Evolutionary conservation across 1,140 invertebrate genomes (phyloP).

Genomic region (Zaprionus tsacasi): DNA sequence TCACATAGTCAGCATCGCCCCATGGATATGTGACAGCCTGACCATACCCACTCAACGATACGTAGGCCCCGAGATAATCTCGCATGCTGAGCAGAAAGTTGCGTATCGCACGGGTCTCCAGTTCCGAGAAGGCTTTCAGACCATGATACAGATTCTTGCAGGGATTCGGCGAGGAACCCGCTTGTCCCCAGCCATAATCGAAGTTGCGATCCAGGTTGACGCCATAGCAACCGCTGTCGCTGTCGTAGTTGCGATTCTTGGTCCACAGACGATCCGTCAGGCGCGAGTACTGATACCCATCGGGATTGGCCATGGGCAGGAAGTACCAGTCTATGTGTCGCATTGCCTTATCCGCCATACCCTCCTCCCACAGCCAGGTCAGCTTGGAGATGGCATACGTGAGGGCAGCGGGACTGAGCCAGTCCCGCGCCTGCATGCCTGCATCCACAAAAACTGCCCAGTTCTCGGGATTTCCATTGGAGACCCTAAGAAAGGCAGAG

Average conservation of each 20-base stretch:
- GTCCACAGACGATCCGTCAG: slow-evolving; percentile 88
- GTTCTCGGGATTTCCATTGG: slow-evolving; percentile 86
- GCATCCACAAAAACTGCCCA: slow-evolving; percentile 88
- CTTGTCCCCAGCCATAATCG: slow-evolving; percentile 90
- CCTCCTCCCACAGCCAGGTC: slow-evolving; percentile 87
- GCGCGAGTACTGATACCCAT: slow-evolving; percentile 89
- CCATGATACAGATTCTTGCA: slow-evolving; percentile 93
- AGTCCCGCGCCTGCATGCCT: slow-evolving; percentile 92
- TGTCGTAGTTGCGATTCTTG: slow-evolving; percentile 88
- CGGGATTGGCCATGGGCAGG: slow-evolving; percentile 89
- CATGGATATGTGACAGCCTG: slow-evolving; percentile 86
- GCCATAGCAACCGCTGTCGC: slow-evolving; percentile 88
- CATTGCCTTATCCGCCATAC: slow-evolving; percentile 85
- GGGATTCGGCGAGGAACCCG: slow-evolving; percentile 91
- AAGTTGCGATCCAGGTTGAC: slow-evolving; percentile 93
- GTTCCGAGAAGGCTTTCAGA: slow-evolving; percentile 91
- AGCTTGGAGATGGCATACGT: slow-evolving; percentile 91
- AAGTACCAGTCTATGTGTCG: slow-evolving; percentile 93
- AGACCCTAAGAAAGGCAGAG: slow-evolving; percentile 85
- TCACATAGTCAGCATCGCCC: slow-evolving; percentile 76
- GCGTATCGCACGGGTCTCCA: slow-evolving; percentile 90
- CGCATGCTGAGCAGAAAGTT: slow-evolving; percentile 86
- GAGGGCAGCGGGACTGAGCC: slow-evolving; percentile 93
- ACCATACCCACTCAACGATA: slow-evolving; percentile 92
- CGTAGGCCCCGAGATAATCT: slow-evolving; percentile 85